These are phyloP conservation scores for Glossosoma conforme DNA, from an alignment of 1,140 invertebrate species.

Conservation along the genomic window DNA sequence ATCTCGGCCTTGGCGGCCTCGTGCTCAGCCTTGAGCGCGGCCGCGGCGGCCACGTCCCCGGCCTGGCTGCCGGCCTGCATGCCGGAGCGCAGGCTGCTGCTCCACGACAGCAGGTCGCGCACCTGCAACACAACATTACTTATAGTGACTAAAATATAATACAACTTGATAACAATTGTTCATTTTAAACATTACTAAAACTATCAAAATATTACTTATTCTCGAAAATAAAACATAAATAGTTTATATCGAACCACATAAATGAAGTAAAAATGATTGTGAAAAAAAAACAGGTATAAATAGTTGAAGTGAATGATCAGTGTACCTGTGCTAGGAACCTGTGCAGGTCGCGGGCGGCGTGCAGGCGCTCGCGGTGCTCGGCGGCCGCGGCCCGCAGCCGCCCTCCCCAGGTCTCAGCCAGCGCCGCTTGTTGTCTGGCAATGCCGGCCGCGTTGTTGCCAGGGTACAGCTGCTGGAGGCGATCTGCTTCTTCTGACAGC, in stretches of 20 bases:
- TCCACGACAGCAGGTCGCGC: slow-evolving; percentile 86
- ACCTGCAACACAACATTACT: slow-evolving; percentile 53
- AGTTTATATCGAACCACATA: too few species aligned
- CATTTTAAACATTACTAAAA: too few species aligned
- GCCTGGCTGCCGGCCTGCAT: slow-evolving; percentile 81
- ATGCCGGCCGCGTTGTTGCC: slow-evolving; percentile 90
- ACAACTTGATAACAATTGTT: too few species aligned
- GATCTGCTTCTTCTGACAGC: slow-evolving; percentile 84
- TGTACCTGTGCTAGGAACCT: slow-evolving; percentile 72
- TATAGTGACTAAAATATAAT: not conserved
- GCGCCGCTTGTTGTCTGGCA: slow-evolving; percentile 73
- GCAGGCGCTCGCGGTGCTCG: slow-evolving; percentile 71
- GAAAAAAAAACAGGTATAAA: not conserved
- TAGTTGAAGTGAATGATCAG: too few species aligned
- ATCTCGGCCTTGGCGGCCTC: slow-evolving; percentile 91
- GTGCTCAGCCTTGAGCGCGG: slow-evolving; percentile 83
- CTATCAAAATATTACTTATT: too few species aligned
- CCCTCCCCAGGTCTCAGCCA: slow-evolving; percentile 85
- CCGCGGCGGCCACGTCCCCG: slow-evolving; percentile 80
- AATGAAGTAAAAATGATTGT: too few species aligned
- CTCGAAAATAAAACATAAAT: too few species aligned
- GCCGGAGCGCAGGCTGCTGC: slow-evolving; percentile 69
- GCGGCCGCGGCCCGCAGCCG: slow-evolving; percentile 77
- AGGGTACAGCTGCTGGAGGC: slow-evolving; percentile 84
- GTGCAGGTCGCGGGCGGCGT: slow-evolving; percentile 85